These are phyloP conservation scores for Chanos chanos DNA, from an alignment of 2,797 vertebrate species.

Conservation along the genomic window DNA sequence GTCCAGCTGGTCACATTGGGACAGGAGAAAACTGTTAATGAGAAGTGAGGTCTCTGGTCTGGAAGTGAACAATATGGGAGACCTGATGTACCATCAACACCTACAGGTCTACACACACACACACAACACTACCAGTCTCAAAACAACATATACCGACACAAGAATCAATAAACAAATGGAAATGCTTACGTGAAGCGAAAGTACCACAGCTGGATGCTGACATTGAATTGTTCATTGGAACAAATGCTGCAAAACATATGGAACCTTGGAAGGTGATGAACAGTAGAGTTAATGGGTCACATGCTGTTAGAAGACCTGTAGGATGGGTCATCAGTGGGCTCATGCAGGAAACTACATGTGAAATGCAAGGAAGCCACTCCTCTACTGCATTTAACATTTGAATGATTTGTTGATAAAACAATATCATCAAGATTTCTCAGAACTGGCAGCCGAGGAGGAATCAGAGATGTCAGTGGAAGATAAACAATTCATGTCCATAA, in stretches of 20 bases:
- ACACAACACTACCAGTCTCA: background rate
- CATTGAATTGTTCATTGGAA: constrained; percentile 1
- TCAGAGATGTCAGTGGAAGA: too few relatives aligned
- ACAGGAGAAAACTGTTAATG: background rate
- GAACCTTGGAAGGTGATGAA: background rate
- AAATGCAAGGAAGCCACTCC: too few relatives aligned
- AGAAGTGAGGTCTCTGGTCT: constrained; percentile 5
- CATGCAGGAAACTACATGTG: too few relatives aligned
- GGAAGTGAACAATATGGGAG: constrained; percentile 1
- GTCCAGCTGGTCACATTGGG: background rate
- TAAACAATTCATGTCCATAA: too few relatives aligned
- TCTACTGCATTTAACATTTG: too few relatives aligned
- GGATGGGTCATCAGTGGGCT: too few relatives aligned
- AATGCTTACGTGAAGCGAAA: background rate
- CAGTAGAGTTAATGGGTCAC: background rate
- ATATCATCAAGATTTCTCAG: too few relatives aligned
- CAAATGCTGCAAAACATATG: constrained; percentile 2
- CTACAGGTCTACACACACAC: background rate
- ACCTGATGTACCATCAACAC: background rate
- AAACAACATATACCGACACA: background rate
- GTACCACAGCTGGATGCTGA: background rate
- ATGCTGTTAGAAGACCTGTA: background rate
- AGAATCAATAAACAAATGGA: background rate
- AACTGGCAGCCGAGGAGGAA: too few relatives aligned
- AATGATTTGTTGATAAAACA: too few relatives aligned